phyloP scores from a whole-genome alignment of 2,113 vertebrate species.

The Channa argus region DNA sequence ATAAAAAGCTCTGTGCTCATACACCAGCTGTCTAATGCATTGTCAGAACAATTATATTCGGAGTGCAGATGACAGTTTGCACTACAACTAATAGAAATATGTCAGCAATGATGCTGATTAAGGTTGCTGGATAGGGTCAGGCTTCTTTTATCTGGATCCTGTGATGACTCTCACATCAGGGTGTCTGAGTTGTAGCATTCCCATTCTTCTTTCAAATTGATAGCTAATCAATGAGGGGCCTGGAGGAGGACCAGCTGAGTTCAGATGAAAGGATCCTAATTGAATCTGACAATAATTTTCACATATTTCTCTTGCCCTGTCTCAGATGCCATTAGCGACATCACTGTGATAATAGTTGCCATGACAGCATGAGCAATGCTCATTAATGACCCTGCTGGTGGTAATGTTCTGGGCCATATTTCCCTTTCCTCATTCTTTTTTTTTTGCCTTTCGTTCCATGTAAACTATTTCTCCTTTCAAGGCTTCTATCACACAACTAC shows the following conservation, averaged over 20 bases:
- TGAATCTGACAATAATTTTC: constrained; percentile 88
- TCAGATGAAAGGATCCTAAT: constrained; percentile 84
- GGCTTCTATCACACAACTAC: constrained; percentile 14
- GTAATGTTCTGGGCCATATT: constrained; percentile 80
- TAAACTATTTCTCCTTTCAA: constrained; percentile 7
- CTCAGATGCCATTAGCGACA: constrained; percentile 86
- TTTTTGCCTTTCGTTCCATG: constrained; percentile 27
- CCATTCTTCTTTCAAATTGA: constrained; percentile 81
- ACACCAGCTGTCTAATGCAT: constrained; percentile 31
- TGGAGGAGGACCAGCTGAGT: constrained; percentile 81
- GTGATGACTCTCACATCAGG: constrained; percentile 75
- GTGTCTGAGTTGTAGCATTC: constrained; percentile 69
- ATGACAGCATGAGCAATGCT: constrained; percentile 89
- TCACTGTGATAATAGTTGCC: constrained; percentile 87
- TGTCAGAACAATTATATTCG: constrained; percentile 70
- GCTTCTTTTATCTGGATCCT: constrained; percentile 64
- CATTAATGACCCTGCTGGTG: constrained; percentile 85
- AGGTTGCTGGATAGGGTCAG: constrained; percentile 76
- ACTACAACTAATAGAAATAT: constrained; percentile 70
- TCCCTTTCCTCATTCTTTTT: constrained; percentile 51
- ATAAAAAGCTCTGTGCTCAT: constrained; percentile 16
- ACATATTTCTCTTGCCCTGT: constrained; percentile 84
- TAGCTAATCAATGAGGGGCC: constrained; percentile 84
- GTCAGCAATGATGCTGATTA: constrained; percentile 79
- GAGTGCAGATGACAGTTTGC: constrained; percentile 60